These are phyloP conservation scores for Peromyscus polionotus DNA, from an alignment of 2,113 vertebrate genomes.

Conservation along the genomic window DNA sequence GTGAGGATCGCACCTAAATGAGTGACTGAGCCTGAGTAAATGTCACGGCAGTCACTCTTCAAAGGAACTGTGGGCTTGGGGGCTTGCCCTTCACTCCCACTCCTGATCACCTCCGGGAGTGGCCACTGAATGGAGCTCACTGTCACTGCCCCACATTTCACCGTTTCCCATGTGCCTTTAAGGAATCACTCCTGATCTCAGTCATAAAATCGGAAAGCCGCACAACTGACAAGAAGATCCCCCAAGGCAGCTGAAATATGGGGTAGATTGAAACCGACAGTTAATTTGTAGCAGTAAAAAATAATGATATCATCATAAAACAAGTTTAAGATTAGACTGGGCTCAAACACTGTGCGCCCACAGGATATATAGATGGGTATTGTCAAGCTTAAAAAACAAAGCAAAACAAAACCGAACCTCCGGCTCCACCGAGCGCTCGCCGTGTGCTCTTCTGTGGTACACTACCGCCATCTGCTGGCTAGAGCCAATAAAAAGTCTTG, in stretches of 20 bases:
- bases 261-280: constrained; percentile 85
- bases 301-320: constrained; percentile 86
- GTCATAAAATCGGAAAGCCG: constrained; percentile 81
- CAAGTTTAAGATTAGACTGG: constrained; percentile 82
- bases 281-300: constrained; percentile 87
- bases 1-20: constrained; percentile 18
- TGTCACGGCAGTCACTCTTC: constrained; percentile 64
- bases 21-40: constrained; percentile 64
- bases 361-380: constrained; percentile 76
- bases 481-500: not conserved
- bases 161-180: constrained; percentile 69
- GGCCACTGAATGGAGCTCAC: not conserved
- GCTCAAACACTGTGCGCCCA: constrained; percentile 73
- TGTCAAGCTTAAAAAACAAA: constrained; percentile 82
- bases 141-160: constrained; percentile 9
- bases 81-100: not conserved
- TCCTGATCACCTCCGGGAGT: not conserved
- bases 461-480: constrained; percentile 83
- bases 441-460: constrained; percentile 33
- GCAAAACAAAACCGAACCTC: constrained; percentile 71
- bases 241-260: constrained; percentile 80
- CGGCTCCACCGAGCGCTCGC: not conserved
- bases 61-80: not conserved
- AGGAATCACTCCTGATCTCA: constrained; percentile 78
- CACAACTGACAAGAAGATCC: constrained; percentile 84